Percentiles rank a stretch among this genome's conserved stretches.
phyloP scores from a whole-genome alignment of 2,888 invertebrate species.

The Lasiommata megera region DNA sequence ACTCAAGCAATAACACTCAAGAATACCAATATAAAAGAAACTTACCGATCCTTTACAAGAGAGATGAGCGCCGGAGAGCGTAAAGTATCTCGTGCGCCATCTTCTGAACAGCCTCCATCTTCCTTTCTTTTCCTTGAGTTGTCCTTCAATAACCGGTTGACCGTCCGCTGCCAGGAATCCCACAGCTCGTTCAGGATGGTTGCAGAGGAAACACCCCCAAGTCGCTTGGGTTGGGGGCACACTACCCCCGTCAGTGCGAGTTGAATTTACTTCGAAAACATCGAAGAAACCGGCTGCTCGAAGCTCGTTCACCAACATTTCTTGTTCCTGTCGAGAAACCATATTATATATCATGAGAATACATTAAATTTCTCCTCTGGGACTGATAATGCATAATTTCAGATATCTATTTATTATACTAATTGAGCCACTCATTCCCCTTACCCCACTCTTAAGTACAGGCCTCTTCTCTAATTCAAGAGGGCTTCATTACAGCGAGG shows the following conservation, averaged over 20 bases:
- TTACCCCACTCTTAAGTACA: no score
- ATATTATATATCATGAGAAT: no score
- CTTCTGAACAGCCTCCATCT: slow-evolving; percentile 94
- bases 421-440: no score
- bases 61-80: slow-evolving; percentile 94
- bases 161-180: slow-evolving; percentile 91
- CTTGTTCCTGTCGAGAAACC: slow-evolving; percentile 86
- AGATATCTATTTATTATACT: no score
- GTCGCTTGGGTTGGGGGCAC: slow-evolving; percentile 50
- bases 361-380: no score
- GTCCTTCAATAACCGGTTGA: slow-evolving; percentile 94
- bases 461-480: no score
- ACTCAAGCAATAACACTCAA: no score
- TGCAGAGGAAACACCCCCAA: slow-evolving; percentile 97
- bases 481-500: no score
- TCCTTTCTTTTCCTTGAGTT: slow-evolving; percentile 95
- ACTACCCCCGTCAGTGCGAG: slow-evolving; percentile 49
- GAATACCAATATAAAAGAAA: slow-evolving; percentile 35
- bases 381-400: no score
- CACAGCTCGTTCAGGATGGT: slow-evolving; percentile 93
- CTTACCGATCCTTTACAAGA: slow-evolving; percentile 92
- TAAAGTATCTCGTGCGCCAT: slow-evolving; percentile 97
- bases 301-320: slow-evolving; percentile 91
- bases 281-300: slow-evolving; percentile 94
- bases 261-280: slow-evolving; percentile 90